Base-by-base conservation (phyloP, 1,140 invertebrate species). In the Pseudomyrmex cubaensis region DNA sequence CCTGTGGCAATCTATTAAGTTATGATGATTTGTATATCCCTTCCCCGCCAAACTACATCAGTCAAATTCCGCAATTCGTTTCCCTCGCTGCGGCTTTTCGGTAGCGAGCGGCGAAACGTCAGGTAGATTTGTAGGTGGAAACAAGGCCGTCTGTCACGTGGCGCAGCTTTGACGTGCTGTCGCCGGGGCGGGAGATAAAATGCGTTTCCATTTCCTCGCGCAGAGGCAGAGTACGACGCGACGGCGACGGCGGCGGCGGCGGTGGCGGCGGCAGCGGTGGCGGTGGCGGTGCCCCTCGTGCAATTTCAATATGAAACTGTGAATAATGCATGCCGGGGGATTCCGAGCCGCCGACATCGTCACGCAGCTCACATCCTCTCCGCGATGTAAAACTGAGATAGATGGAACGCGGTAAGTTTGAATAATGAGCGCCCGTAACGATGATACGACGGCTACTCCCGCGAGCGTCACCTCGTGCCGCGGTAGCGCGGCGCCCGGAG, bases 281-380 rank as follows among this genome's bases (percentile, higher is more conserved):
- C 82, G 74, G 64, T 80, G 74, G 78, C 85, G 74, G 82, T 80
- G 83, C 69, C 72, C 84, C 69, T 80, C 87, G 84, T 87, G 89
- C 90, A 91, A 91, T 93, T 92, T 93, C 92, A 93, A 92, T 93
- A 93, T 91, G 88, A 92, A 89, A 92, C 85, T 82, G 90, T 92
- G 91, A 93, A 93, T 92, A 93, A 92, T 91, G 91, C 91, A 93
- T 93, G 91, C 80, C 90, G 87, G 82, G 86, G 86, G 84, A 83
- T 91, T 85, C 76, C 85, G 83, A 84, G 87, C 76, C 83, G 84
- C 78, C 86, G 86, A 87, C 88, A 91, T 92, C 89, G 89, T 92
- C 90, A 91, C 89, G 90, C 91, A 87, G 90, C 90, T 93, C 92
- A 91, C 91, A 92, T 92, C 90, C 88, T 91, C 82, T 35, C 77